A percentile compares a stretch with the other conserved stretches of the same genome.
These are phyloP conservation scores for Theristicus caerulescens DNA, from an alignment of 2,113 vertebrate species.

Conservation along the genomic window DNA sequence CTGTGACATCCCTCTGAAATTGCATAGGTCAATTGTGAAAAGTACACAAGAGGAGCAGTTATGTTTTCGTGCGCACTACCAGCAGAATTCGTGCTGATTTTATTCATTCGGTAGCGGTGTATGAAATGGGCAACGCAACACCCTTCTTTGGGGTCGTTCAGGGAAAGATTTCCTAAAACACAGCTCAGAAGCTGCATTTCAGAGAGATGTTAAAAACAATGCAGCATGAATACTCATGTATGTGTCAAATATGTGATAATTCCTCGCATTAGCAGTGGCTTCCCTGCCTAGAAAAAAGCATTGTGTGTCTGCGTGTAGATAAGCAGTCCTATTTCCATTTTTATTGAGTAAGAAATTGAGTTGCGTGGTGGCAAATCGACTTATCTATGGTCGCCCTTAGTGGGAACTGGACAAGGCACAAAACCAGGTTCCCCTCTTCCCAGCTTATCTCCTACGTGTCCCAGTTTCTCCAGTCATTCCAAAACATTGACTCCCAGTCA, in stretches of 20 bases:
- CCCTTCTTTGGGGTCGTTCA: not conserved
- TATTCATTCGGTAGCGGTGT: not conserved
- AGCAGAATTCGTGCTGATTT: not conserved
- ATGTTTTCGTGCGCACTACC: not conserved
- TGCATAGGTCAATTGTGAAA: not conserved
- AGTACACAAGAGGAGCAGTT: not conserved
- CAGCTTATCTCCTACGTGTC: not conserved
- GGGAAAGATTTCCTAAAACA: not conserved
- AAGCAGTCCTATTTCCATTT: conserved; percentile 41
- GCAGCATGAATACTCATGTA: not conserved
- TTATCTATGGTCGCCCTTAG: not conserved
- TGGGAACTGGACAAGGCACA: not conserved
- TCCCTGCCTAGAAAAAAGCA: not conserved
- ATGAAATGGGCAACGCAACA: not conserved
- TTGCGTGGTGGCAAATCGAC: fast-evolving
- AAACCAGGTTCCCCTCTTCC: conserved; percentile 2
- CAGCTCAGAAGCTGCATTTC: not conserved
- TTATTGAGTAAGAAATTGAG: conserved; percentile 26
- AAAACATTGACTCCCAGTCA: conserved; percentile 38
- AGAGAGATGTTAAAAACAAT: not conserved
- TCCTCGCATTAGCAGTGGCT: not conserved
- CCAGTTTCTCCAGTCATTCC: conserved; percentile 41
- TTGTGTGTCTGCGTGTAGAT: not conserved
- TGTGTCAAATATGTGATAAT: not conserved
- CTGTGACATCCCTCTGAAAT: not conserved